Percentiles rank a stretch among this genome's conserved stretches.
phyloP scores from a whole-genome alignment of 2,113 vertebrate genomes.

The Camelus dromedarius region DNA sequence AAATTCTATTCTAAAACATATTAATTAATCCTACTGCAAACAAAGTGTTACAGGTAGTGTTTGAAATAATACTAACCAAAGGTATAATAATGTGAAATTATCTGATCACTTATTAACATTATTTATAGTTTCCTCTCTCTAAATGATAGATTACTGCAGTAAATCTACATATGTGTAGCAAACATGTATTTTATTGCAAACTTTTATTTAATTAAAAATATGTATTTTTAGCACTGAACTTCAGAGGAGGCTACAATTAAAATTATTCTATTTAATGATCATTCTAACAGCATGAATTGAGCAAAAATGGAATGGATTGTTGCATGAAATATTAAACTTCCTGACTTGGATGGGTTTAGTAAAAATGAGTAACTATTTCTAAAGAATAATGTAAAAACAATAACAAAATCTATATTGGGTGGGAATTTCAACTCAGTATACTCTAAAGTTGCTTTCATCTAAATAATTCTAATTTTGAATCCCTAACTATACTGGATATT shows the following conservation, averaged over 20 bases:
- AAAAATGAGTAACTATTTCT: background rate
- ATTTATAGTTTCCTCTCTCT: background rate
- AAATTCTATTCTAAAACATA: background rate
- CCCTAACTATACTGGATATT: background rate
- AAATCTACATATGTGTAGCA: background rate
- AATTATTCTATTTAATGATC: background rate
- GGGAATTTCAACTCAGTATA: background rate
- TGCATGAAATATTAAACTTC: background rate
- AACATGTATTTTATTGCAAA: background rate
- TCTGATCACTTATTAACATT: background rate
- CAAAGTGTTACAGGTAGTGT: background rate
- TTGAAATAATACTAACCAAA: background rate
- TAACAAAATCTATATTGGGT: background rate
- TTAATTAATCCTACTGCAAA: background rate
- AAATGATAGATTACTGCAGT: background rate
- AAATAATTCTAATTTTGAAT: background rate
- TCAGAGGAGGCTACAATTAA: background rate
- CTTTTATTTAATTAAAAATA: background rate
- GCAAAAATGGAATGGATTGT: background rate
- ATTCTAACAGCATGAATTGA: background rate
- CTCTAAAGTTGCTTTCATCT: background rate
- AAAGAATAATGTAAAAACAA: background rate
- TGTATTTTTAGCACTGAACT: background rate
- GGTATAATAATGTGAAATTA: background rate
- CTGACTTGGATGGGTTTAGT: background rate